Percentiles rank a stretch among this genome's conserved stretches.
phyloP scores from a whole-genome alignment of 2,113 vertebrate genomes.

The Alethe diademata region DNA sequence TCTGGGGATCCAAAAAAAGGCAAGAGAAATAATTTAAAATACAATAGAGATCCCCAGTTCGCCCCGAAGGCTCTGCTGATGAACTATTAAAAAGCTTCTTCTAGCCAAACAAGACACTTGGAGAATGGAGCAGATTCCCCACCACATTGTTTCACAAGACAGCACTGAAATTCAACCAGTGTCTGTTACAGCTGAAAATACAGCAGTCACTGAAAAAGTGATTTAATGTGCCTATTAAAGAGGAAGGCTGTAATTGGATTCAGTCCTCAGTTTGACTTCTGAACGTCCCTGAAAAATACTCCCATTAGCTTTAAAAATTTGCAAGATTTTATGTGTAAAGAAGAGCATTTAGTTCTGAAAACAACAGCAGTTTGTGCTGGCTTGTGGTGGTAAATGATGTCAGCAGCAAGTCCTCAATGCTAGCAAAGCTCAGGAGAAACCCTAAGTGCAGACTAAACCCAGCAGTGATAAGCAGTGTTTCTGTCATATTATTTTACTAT shows the following conservation, averaged over 20 bases:
- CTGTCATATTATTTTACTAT: not conserved
- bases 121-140: not conserved
- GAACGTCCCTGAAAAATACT: not conserved
- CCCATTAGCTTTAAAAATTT: constrained; percentile 1
- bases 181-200: constrained; percentile 31
- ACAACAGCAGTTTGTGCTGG: not conserved
- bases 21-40: constrained; percentile 37
- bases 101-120: constrained; percentile 23
- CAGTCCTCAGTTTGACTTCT: constrained; percentile 7
- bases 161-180: constrained; percentile 16
- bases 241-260: constrained; percentile 3
- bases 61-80: constrained; percentile 28
- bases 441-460: not conserved
- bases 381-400: not conserved
- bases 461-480: not conserved
- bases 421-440: not conserved
- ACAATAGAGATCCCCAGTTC: constrained; percentile 32
- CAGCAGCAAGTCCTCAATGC: not conserved
- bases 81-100: constrained; percentile 37
- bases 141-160: not conserved
- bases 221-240: constrained; percentile 39
- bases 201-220: constrained; percentile 30
- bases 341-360: not conserved
- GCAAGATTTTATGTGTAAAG: not conserved
- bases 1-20: constrained; percentile 22